phyloP scores from a whole-genome alignment of 2,888 invertebrate genomes.

The Polyploca ridens region DNA sequence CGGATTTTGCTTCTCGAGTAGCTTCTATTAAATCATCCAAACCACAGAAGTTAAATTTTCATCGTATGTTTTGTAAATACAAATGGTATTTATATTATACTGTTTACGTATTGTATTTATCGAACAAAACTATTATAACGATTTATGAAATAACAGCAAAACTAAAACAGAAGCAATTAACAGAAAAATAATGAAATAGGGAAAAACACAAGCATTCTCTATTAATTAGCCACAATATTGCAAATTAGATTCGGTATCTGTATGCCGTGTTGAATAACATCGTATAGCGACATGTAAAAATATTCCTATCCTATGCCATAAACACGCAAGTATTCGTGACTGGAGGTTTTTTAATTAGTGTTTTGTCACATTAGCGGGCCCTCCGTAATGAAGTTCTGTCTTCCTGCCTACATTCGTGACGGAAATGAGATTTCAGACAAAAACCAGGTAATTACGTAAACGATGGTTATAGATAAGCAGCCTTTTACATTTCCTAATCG shows the following conservation, averaged over 20 bases:
- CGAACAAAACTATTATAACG: no score
- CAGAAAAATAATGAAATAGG: not conserved
- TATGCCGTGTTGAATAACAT: not conserved
- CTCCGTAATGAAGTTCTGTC: constrained; percentile 48
- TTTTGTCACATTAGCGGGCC: constrained; percentile 49
- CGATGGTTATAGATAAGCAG: constrained; percentile 34
- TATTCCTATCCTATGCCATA: constrained; percentile 21
- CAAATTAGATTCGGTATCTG: not conserved
- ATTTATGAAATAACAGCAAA: no score
- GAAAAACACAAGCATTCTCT: not conserved
- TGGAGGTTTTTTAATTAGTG: constrained; percentile 44
- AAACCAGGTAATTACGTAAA: constrained; percentile 55
- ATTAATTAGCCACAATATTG: constrained; percentile 1
- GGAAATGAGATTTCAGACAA: constrained; percentile 38
- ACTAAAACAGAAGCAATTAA: not conserved
- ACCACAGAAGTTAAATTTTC: no score
- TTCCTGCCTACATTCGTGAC: constrained; percentile 36
- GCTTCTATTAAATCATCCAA: no score
- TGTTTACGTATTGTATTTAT: no score
- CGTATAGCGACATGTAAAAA: constrained; percentile 31
- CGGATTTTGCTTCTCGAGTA: no score
- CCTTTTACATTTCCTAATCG: constrained; percentile 34
- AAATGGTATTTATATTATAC: no score
- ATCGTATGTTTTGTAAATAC: no score
- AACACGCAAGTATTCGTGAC: constrained; percentile 55